Base-by-base conservation (phyloP, 2,888 invertebrate species). In the Spilosoma lubricipeda region DNA sequence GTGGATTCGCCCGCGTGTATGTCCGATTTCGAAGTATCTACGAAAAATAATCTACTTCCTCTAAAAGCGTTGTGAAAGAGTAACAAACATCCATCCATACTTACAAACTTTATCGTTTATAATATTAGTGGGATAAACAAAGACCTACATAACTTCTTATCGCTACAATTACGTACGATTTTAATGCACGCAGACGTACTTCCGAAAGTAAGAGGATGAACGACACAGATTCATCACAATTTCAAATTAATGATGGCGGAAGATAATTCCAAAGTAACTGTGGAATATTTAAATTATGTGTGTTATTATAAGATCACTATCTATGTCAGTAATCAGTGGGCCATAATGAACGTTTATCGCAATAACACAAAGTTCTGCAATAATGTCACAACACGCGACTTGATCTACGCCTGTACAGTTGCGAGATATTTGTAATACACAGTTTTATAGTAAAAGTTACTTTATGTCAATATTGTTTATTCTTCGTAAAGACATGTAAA, bases 321-420 rank as follows among this genome's bases (percentile, higher is more conserved):
- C 68, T 80, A 78, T 83, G 85, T 78, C 80, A 78, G 79, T 74
- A 71, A 30, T 76, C 30, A 48, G 68, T 42, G 36, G 33, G 70
- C 81, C 83, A 83, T 85, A 83, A 85, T 84, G 79, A 82, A 68
- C 77, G 82, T 85, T 88, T 89, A 88, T 84, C 81, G 89, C 89
- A 88, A 89, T 81, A 74, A 74, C 68, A 73, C 79, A 64, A 76
- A 65, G 82, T 86, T 84, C 86, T 86, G 88, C 86, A 89, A 89
- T 80, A 82, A 72, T 84, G 79, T 86, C 87, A 82, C 89, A 88
- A 88, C 87, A 85, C 82, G 52, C 84, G 71, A 78, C 83, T 77
- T 84, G 80, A 86, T 86, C 79, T 83, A 80, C 81, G 80, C 76
- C 74, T 76, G 66, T 70, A 33, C 20, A 82, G 79, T 82, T 81